A percentile compares a stretch with the other conserved stretches of the same genome.
phyloP scores from a whole-genome alignment of 2,113 vertebrate species.

The Salminus brasiliensis region DNA sequence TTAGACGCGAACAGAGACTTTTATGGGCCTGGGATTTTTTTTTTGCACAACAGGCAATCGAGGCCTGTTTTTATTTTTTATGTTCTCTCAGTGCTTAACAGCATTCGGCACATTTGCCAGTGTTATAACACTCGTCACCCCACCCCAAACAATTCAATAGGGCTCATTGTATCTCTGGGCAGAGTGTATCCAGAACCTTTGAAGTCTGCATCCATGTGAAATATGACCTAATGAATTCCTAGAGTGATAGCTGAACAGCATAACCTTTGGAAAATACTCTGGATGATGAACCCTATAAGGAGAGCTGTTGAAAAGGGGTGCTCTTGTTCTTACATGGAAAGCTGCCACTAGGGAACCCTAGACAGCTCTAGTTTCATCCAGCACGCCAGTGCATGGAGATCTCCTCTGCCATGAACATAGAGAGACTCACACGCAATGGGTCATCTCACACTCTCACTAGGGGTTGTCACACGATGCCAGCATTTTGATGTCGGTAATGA shows the following conservation, averaged over 20 bases:
- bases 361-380: conserved; percentile 66
- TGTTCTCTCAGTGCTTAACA: not conserved
- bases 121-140: not conserved
- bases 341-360: conserved; percentile 56
- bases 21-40: not conserved
- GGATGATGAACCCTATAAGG: conserved; percentile 10
- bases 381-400: conserved; percentile 32
- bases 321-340: conserved; percentile 10
- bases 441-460: not conserved
- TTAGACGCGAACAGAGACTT: not conserved
- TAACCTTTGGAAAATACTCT: conserved; percentile 21
- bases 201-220: conserved; percentile 18
- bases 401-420: conserved; percentile 49
- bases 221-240: not conserved
- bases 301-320: not conserved
- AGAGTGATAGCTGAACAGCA: not conserved
- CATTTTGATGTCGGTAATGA: not conserved
- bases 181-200: conserved; percentile 20
- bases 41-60: not conserved
- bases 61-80: not conserved
- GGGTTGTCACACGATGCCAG: not conserved
- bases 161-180: not conserved
- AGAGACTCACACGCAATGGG: not conserved
- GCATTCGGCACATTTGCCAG: not conserved
- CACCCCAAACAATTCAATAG: not conserved